phyloP scores from a whole-genome alignment of 2,797 vertebrate genomes.

The Thalassophryne amazonica region DNA sequence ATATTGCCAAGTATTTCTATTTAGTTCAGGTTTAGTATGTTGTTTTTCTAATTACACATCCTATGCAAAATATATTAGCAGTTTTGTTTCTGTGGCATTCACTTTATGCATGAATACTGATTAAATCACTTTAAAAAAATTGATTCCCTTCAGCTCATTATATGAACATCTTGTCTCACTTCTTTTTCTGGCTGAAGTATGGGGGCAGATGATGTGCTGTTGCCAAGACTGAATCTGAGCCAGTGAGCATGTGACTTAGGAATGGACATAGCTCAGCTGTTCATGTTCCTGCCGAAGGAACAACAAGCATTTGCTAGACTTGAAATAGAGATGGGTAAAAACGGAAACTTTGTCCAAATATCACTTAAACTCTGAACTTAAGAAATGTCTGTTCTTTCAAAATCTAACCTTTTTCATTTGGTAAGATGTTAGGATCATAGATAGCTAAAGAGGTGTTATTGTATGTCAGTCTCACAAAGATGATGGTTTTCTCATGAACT shows the following conservation, averaged over 20 bases:
- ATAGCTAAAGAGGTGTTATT: no score
- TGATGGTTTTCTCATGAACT: no score
- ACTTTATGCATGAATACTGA: no score
- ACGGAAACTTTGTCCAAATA: not conserved
- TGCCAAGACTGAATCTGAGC: not conserved
- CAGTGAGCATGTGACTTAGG: constrained; percentile 19
- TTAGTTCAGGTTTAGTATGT: no score
- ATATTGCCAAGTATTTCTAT: no score
- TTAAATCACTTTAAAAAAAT: no score
- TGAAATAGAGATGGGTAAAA: not conserved
- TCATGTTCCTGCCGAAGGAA: constrained; percentile 14
- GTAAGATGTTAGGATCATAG: not conserved
- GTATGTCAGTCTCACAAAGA: no score
- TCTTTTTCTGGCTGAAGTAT: constrained; percentile 15
- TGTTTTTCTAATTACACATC: no score
- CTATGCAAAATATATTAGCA: no score
- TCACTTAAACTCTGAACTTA: not conserved
- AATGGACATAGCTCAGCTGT: constrained; percentile 1
- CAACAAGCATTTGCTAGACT: not conserved
- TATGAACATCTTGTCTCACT: constrained; percentile 5
- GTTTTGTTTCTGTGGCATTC: no score
- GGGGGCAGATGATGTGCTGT: constrained; percentile 27
- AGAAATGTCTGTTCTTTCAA: not conserved
- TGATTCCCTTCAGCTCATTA: not conserved
- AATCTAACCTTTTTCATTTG: not conserved